Evolutionary conservation across 2,888 invertebrate genomes (phyloP).

Genomic region (Leptopterna dolabrata): DNA sequence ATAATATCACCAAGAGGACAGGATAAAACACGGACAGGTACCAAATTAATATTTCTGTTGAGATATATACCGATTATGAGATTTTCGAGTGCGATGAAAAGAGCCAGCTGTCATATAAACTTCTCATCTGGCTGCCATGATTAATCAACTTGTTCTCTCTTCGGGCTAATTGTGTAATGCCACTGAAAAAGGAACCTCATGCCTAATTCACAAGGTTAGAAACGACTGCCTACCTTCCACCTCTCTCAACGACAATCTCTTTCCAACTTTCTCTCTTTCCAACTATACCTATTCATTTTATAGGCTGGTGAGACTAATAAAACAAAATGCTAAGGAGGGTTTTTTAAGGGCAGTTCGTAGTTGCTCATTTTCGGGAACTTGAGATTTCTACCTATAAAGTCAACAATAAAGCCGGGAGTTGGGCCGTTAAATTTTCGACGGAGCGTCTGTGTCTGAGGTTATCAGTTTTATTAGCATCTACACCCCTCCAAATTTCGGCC

Average conservation of each 20-base stretch:
- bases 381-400: neutral
- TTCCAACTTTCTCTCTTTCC: neutral
- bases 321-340: too few relatives aligned
- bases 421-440: too few relatives aligned
- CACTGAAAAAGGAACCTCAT: neutral
- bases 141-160: neutral
- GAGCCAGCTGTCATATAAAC: neutral
- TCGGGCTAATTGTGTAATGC: neutral
- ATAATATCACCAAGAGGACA: too few relatives aligned
- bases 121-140: neutral
- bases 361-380: neutral
- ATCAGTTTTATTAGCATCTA: too few relatives aligned
- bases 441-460: too few relatives aligned
- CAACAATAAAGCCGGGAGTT: too few relatives aligned
- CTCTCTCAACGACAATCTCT: neutral
- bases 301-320: neutral
- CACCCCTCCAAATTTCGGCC: too few relatives aligned
- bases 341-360: too few relatives aligned
- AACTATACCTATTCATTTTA: neutral
- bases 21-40: too few relatives aligned
- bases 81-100: neutral
- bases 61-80: too few relatives aligned
- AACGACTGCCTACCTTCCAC: neutral
- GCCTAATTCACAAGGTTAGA: neutral
- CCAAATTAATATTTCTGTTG: too few relatives aligned